Base-by-base conservation (phyloP, 2,888 invertebrate genomes). In the Byasa hedistus region DNA sequence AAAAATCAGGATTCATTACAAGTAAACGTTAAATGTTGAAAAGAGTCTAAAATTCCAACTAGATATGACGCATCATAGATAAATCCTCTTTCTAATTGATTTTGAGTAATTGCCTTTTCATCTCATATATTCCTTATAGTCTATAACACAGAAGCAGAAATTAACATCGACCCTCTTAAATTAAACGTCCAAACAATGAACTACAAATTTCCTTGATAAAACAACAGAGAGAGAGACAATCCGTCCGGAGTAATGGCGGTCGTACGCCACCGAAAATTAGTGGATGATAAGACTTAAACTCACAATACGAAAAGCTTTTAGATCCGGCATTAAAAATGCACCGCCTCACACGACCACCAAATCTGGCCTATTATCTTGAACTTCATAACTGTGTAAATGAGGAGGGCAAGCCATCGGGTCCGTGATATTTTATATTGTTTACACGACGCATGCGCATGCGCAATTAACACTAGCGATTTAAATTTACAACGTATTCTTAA, bases 381-480 rank as follows among this genome's bases (percentile, higher is more conserved):
- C 61, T 58, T 65, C 70, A 75, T 77, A 75, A 76, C 64, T 56
- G 68, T 70, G 73, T 75, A 70, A 77, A 78, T 75, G 69, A 71
- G 68, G 24, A 66, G 60, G 68, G 70, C 70, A 76, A 77, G 62
- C 75, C 57, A 57, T 66, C 74, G 71, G 76, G 71, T 71, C 72
- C 73, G 69, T 72, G 70, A 73, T 73, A 48, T 71, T 71, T 64
- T 66, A 66, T 63, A 60, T 63, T 66, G 63, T 63, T 63, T 59
- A 51, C 61, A 21, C 57, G 57, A 39, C 39, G 69, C 65, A 61
- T 32, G 54, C 55, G 64, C 69, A 61, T 69, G 68, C 54, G 69
- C 72, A 76, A 76, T 79, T 77, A 77, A 75, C 77, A 76, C 72
- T 32, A 72, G 24, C 22, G 55, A 44, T 69, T 71, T 48, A 48